Evolutionary conservation across 1,140 invertebrate genomes (phyloP), one percentile per base, ranked within the genome.

Genomic region (Macrosteles quadrilineatus): DNA sequence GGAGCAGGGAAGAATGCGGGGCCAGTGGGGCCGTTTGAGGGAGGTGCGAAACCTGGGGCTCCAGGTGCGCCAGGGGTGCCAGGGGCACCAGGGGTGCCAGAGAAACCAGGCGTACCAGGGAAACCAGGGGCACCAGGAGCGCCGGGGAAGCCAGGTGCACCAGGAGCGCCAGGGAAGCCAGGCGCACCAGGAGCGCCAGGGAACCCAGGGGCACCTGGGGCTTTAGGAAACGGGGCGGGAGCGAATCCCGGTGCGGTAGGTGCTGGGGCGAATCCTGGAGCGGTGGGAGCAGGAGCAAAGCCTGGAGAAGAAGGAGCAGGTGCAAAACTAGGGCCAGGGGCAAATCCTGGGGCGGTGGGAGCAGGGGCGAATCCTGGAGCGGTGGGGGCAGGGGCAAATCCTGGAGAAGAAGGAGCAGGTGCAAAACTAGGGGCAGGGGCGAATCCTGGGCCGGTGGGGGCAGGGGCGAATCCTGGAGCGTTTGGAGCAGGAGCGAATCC

Each of bases 31-130:
- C 36, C 36, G 36, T 9, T 9, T 43, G 36, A 43, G 47, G 17
- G 6, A 6, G 17, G 17, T 6, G 47, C 17, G n/a, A 50, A 50
- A 3, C 47, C 47, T 9, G 47, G 47, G 6, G 47, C 47, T 57
- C 53, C 67, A 12, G 76, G 73, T 32, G 25, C 72, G 67, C 73
- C 73, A 64, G 69, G 73, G 14, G 21, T 55, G 19, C 47, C 70
- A 68, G 72, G 73, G 21, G 27, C 65, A 40, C 75, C 76, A 71
- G 74, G 73, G 23, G 68, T 74, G 4, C 70, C 62, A 43, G 73
- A 70, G 1, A 25, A 11, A 4, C 72, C 74, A 67, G 73, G 75
- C 69, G 43, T 1, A 27, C 68, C 73, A 66, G 73, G 73, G 14
- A 23, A 32, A 14, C 74, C 73, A 64, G 73, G 74, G 1, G 68